A percentile compares a stretch with the other conserved stretches of the same genome.
Evolutionary conservation across 2,888 invertebrate genomes (phyloP).

Genomic region (Sesia bembeciformis): DNA sequence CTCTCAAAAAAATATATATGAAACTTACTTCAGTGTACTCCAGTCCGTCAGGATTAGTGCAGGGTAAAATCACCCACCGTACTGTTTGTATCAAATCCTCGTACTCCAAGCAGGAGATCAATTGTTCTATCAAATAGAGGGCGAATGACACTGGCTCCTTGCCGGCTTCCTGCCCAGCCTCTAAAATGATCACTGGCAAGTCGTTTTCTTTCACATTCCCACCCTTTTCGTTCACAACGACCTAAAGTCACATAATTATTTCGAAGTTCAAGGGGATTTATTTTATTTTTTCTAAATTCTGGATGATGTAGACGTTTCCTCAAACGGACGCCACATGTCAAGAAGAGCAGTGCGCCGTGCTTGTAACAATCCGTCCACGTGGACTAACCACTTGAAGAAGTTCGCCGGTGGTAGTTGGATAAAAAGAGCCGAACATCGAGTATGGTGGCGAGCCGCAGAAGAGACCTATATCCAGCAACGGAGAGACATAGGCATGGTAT

Average conservation of each 20-base stretch:
- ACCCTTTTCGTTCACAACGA: not conserved
- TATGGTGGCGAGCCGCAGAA: too few species aligned
- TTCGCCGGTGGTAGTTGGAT: too few species aligned
- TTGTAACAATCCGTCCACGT: too few species aligned
- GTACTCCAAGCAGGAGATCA: conserved; percentile 48
- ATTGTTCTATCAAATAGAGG: conserved; percentile 43
- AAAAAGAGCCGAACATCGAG: too few species aligned
- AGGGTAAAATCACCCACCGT: conserved; percentile 51
- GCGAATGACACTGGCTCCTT: conserved; percentile 36
- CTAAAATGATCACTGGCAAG: conserved; percentile 43
- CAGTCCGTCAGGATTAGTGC: conserved; percentile 52
- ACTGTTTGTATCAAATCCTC: conserved; percentile 30
- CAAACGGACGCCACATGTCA: too few species aligned
- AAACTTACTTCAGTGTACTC: conserved; percentile 24
- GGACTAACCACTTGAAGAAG: too few species aligned
- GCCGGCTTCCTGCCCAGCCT: conserved; percentile 53
- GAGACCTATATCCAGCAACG: too few species aligned
- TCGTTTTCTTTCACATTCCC: not conserved
- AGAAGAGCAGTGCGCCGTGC: too few species aligned
- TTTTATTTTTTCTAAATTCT: too few species aligned
- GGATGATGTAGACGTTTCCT: too few species aligned
- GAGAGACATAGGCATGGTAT: too few species aligned
- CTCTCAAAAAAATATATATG: not conserved
- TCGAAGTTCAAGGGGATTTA: too few species aligned
- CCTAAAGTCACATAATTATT: not conserved